Percentiles rank a stretch among this genome's conserved stretches.
Evolutionary conservation across 2,113 vertebrate species (phyloP).

Genomic region (Ageneiosus marmoratus): DNA sequence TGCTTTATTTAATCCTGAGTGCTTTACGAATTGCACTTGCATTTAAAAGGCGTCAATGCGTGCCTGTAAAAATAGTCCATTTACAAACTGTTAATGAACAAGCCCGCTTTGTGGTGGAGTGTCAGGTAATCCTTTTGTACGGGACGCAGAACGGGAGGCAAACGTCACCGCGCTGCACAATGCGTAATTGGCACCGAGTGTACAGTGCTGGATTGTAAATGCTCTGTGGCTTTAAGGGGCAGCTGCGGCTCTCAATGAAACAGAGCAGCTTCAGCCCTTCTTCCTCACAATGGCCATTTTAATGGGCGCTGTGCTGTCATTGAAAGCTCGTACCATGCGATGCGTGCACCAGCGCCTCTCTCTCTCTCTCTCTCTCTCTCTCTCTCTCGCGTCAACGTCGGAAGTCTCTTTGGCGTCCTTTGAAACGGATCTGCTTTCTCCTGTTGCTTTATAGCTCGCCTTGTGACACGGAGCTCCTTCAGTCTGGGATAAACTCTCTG

Average conservation of each 20-base stretch:
- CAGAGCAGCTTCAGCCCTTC: constrained; percentile 92
- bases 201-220: constrained; percentile 61
- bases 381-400: constrained; percentile 66
- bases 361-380: constrained; percentile 9
- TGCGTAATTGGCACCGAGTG: constrained; percentile 48
- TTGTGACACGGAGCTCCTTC: background rate
- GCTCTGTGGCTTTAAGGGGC: constrained; percentile 91
- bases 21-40: constrained; percentile 10
- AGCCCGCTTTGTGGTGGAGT: constrained; percentile 49
- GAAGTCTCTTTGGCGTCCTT: constrained; percentile 72
- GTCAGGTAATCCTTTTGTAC: constrained; percentile 52
- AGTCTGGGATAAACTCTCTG: constrained; percentile 4
- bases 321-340: constrained; percentile 97
- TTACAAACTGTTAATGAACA: constrained; percentile 40
- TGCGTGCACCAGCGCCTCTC: constrained; percentile 88
- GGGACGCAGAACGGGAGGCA: constrained; percentile 27
- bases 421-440: constrained; percentile 29
- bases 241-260: constrained; percentile 86
- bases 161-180: constrained; percentile 53
- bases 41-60: constrained; percentile 29
- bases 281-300: constrained; percentile 93
- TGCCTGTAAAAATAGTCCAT: constrained; percentile 32
- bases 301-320: constrained; percentile 90
- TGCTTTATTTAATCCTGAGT: constrained; percentile 21
- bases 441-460: constrained; percentile 40